These are phyloP conservation scores for Smutsia temminckii DNA, from an alignment of 2,797 vertebrate genomes.

Conservation along the genomic window DNA sequence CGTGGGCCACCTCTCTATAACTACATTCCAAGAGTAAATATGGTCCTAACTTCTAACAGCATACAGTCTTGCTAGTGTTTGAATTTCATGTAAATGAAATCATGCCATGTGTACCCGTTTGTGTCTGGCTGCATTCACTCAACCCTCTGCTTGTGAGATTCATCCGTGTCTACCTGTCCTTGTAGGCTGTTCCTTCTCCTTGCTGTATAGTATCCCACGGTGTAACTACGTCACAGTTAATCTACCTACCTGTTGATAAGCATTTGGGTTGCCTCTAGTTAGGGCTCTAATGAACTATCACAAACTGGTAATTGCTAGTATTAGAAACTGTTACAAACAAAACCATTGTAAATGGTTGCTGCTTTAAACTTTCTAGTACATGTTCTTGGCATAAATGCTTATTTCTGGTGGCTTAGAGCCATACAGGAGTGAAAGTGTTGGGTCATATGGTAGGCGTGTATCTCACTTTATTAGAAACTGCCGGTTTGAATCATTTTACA, in stretches of 20 bases:
- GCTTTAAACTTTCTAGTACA: background rate
- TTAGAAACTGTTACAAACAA: background rate
- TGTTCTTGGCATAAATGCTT: background rate
- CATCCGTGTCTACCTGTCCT: background rate
- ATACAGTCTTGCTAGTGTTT: background rate
- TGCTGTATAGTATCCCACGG: background rate
- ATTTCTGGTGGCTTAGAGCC: background rate
- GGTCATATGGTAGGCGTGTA: background rate
- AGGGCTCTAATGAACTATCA: background rate
- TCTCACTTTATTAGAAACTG: background rate
- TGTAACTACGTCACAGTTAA: background rate
- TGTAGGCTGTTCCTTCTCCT: background rate
- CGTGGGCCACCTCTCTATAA: background rate
- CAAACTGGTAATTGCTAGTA: background rate
- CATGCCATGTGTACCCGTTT: background rate
- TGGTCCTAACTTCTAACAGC: background rate
- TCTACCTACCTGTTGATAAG: background rate
- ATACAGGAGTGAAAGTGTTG: background rate
- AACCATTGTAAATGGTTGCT: background rate
- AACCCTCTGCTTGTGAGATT: background rate
- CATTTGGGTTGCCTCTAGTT: background rate
- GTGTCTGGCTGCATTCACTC: background rate
- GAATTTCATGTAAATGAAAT: background rate
- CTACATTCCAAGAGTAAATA: background rate
- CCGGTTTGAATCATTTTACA: background rate